Evolutionary conservation across 2,797 vertebrate species (phyloP).

Genomic region (Arctocebus calabarensis): DNA sequence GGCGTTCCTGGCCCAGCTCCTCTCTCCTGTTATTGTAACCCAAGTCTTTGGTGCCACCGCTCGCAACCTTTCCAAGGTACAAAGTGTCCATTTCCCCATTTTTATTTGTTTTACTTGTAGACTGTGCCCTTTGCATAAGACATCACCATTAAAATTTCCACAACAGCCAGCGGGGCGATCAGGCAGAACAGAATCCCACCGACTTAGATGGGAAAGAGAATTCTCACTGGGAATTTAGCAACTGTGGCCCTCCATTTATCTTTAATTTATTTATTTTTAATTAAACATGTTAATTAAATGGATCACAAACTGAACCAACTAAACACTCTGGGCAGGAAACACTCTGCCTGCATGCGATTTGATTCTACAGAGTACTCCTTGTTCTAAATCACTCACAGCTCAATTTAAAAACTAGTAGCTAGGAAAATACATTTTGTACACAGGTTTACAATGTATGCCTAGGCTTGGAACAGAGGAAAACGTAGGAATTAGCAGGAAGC

Average conservation of each 20-base stretch:
- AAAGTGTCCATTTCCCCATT: constrained; percentile 86
- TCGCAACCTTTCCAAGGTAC: constrained; percentile 86
- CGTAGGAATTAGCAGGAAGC: not conserved
- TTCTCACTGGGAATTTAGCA: accelerated
- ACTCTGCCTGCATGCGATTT: constrained; percentile 61
- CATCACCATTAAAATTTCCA: constrained; percentile 84
- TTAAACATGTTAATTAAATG: constrained; percentile 75
- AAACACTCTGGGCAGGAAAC: constrained; percentile 68
- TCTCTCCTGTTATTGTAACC: constrained; percentile 94
- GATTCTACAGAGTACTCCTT: constrained; percentile 1
- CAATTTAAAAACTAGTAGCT: not conserved
- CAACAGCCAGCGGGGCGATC: constrained; percentile 45
- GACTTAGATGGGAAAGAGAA: constrained; percentile 41
- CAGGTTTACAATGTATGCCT: not conserved
- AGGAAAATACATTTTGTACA: not conserved
- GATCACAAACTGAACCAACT: constrained; percentile 62
- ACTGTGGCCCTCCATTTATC: not conserved
- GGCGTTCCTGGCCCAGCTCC: constrained; percentile 88
- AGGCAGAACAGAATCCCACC: constrained; percentile 77
- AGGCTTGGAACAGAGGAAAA: not conserved
- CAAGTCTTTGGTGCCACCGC: constrained; percentile 82
- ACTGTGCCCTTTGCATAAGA: constrained; percentile 86
- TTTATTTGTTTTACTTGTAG: constrained; percentile 88
- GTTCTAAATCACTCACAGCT: constrained; percentile 18
- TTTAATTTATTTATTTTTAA: constrained; percentile 76